phyloP scores from a whole-genome alignment of 2,888 invertebrate genomes.

The Dysmachus trigonus region DNA sequence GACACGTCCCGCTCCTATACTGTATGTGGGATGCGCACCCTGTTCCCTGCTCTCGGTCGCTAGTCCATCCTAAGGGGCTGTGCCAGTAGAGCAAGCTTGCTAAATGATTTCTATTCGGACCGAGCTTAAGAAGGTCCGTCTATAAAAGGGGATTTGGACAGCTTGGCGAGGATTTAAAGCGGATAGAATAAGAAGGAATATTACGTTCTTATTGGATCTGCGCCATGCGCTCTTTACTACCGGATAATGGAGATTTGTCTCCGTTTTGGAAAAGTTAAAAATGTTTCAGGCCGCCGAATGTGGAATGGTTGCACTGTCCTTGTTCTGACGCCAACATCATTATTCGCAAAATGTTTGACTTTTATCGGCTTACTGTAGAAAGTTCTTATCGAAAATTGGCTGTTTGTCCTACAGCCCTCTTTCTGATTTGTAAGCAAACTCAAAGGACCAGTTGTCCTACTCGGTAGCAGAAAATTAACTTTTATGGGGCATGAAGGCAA shows the following conservation, averaged over 20 bases:
- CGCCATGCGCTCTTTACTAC: constrained; percentile 43
- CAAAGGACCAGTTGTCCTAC: neutral
- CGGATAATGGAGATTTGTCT: constrained; percentile 49
- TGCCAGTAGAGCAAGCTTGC: constrained; percentile 8
- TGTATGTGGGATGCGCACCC: neutral
- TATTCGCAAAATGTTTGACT: constrained; percentile 26
- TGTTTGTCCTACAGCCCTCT: neutral
- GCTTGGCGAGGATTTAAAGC: constrained; percentile 47
- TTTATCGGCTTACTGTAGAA: constrained; percentile 16
- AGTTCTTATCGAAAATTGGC: constrained; percentile 20
- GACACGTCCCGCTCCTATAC: neutral
- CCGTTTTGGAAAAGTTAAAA: neutral
- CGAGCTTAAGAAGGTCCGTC: constrained; percentile 45
- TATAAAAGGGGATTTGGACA: constrained; percentile 47
- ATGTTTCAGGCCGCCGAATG: neutral
- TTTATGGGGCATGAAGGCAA: neutral
- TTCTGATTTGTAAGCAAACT: neutral
- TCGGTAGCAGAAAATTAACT: neutral
- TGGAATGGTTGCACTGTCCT: neutral
- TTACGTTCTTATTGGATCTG: constrained; percentile 49
- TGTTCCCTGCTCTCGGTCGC: neutral
- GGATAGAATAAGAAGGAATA: constrained; percentile 47
- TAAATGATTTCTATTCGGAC: constrained; percentile 45
- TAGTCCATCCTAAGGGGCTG: neutral
- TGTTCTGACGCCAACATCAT: neutral